phyloP scores from a whole-genome alignment of 2,888 invertebrate species.

The Eudiplozoon nipponicum region DNA sequence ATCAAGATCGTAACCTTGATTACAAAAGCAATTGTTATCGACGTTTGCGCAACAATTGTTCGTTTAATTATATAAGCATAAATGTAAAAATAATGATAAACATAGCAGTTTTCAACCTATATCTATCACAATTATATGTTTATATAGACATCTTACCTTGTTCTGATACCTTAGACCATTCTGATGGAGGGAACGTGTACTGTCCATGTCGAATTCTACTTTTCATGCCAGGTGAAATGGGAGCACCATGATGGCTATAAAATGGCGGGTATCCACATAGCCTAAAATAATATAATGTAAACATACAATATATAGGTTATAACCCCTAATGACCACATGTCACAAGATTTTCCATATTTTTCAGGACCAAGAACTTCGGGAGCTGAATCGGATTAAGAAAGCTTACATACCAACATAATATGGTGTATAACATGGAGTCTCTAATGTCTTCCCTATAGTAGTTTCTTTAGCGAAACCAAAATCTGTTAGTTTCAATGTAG shows the following conservation, averaged over 20 bases:
- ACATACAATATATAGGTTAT: conserved; percentile 83
- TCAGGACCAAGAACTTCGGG: conserved; percentile 69
- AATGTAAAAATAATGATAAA: too few species aligned
- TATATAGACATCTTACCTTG: too few species aligned
- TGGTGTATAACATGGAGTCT: conserved; percentile 92
- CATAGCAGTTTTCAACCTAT: too few species aligned
- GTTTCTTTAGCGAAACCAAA: conserved; percentile 97
- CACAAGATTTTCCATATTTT: conserved; percentile 90
- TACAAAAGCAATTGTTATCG: too few species aligned
- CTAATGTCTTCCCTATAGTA: conserved; percentile 47
- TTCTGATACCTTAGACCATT: conserved; percentile 47
- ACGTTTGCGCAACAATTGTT: too few species aligned
- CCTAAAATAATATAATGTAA: conserved; percentile 21
- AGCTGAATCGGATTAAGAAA: conserved; percentile 28
- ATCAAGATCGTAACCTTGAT: too few species aligned
- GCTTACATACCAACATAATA: conserved; percentile 55
- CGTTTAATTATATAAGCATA: too few species aligned
- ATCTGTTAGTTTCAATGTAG: conserved; percentile 72
- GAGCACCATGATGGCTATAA: conserved; percentile 77
- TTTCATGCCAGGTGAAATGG: conserved; percentile 96
- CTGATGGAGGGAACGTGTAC: conserved; percentile 57
- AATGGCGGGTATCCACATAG: conserved; percentile 94
- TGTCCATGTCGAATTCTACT: conserved; percentile 69
- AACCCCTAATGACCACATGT: conserved; percentile 90
- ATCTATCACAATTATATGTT: too few species aligned